These are phyloP conservation scores for Dolichotis patagonum DNA, from an alignment of 2,113 vertebrate species.

Conservation along the genomic window DNA sequence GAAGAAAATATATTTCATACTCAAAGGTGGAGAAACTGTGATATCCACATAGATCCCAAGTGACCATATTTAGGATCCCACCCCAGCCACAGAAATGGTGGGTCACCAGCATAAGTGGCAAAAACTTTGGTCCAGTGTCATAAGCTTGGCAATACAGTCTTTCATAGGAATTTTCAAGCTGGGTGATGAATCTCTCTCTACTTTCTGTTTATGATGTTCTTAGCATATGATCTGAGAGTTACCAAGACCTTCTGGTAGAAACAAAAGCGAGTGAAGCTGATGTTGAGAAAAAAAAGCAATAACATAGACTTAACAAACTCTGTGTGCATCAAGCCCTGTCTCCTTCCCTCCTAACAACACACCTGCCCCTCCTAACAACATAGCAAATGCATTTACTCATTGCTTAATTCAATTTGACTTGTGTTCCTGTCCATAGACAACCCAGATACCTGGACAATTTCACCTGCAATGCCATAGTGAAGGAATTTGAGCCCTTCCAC, in stretches of 20 bases:
- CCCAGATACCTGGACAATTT: neutral
- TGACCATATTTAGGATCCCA: neutral
- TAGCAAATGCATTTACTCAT: neutral
- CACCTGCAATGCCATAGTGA: neutral
- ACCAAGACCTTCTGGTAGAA: neutral
- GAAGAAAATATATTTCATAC: neutral
- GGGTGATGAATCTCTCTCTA: neutral
- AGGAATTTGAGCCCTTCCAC: neutral
- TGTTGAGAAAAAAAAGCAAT: slow-evolving; percentile 13
- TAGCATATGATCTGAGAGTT: neutral
- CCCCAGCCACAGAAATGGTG: neutral
- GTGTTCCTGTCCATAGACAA: neutral
- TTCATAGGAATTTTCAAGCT: neutral
- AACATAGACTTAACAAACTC: neutral
- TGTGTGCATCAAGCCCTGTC: neutral
- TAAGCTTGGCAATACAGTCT: neutral
- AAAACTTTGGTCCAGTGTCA: neutral
- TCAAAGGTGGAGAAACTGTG: neutral
- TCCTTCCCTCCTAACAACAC: neutral
- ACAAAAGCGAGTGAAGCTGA: neutral
- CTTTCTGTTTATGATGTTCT: neutral
- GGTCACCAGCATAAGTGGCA: neutral
- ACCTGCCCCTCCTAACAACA: neutral
- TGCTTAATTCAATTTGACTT: neutral
- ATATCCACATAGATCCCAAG: neutral